A percentile compares a stretch with the other conserved stretches of the same genome.
phyloP scores from a whole-genome alignment of 2,797 vertebrate species.

The Bradypus variegatus region DNA sequence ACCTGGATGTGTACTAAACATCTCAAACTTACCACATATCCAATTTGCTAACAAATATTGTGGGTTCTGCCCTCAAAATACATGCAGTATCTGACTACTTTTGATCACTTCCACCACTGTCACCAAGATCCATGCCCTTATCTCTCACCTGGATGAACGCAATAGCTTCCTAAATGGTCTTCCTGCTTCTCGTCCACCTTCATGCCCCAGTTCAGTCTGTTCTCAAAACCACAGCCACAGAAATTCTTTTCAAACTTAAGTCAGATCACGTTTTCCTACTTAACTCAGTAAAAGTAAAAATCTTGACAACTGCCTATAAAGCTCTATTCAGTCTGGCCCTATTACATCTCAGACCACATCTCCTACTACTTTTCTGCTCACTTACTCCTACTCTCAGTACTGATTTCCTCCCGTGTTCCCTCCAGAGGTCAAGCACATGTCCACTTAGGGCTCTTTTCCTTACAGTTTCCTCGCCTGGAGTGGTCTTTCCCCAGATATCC shows the following conservation, averaged over 20 bases:
- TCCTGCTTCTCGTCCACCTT: not conserved
- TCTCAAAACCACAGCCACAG: not conserved
- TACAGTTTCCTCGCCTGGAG: not conserved
- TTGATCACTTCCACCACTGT: not conserved
- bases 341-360: not conserved
- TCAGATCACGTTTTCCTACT: not conserved
- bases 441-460: not conserved
- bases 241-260: not conserved
- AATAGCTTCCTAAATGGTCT: not conserved
- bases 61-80: not conserved
- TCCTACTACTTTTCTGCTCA: not conserved
- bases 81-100: not conserved
- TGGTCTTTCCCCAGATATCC: not conserved
- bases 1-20: not conserved
- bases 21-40: not conserved
- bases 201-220: not conserved
- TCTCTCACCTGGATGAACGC: not conserved
- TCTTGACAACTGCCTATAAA: not conserved
- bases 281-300: not conserved
- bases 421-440: not conserved
- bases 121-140: not conserved
- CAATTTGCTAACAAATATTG: not conserved
- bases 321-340: not conserved
- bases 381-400: not conserved
- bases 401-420: not conserved